Conservation (phyloP, 1,140 invertebrate genomes). For the Leptopilina clavipes region DNA sequence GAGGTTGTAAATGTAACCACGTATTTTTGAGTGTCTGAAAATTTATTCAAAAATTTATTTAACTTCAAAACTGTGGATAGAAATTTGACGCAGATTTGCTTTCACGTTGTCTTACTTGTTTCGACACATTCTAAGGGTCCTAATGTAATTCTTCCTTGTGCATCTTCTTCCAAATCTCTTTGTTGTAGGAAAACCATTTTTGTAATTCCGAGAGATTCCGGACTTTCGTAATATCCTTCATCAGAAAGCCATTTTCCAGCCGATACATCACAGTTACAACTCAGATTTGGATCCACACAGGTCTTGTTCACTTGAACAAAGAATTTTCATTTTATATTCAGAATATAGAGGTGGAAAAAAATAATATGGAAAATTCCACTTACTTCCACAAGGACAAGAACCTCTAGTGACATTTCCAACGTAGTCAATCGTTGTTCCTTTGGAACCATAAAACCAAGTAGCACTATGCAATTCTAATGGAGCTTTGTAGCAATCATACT, state of each 20-base stretch:
- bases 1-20: conserved; percentile 95
- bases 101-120: conserved; percentile 83
- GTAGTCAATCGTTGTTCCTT: conserved; percentile 87
- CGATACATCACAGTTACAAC: conserved; percentile 90
- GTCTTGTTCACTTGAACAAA: conserved; percentile 83
- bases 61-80: too few relatives aligned
- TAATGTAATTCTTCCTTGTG: conserved; percentile 89
- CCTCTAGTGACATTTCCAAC: conserved; percentile 86
- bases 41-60: conserved; percentile 41
- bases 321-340: too few relatives aligned
- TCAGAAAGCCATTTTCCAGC: conserved; percentile 91
- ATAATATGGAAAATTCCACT: conserved; percentile 54
- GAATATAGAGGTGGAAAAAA: too few relatives aligned
- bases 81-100: too few relatives aligned
- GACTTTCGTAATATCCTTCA: conserved; percentile 87
- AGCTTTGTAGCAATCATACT: conserved; percentile 93
- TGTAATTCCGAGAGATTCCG: conserved; percentile 89
- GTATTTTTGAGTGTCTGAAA: conserved; percentile 90
- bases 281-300: conserved; percentile 85
- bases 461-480: conserved; percentile 90
- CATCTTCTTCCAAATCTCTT: conserved; percentile 85
- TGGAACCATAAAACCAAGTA: conserved; percentile 91
- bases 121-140: conserved; percentile 95
- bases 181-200: conserved; percentile 93
- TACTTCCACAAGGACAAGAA: conserved; percentile 82